These are phyloP conservation scores for Gnathonemus echidnorhynchus DNA, from an alignment of 2,113 vertebrate genomes.

Conservation along the genomic window DNA sequence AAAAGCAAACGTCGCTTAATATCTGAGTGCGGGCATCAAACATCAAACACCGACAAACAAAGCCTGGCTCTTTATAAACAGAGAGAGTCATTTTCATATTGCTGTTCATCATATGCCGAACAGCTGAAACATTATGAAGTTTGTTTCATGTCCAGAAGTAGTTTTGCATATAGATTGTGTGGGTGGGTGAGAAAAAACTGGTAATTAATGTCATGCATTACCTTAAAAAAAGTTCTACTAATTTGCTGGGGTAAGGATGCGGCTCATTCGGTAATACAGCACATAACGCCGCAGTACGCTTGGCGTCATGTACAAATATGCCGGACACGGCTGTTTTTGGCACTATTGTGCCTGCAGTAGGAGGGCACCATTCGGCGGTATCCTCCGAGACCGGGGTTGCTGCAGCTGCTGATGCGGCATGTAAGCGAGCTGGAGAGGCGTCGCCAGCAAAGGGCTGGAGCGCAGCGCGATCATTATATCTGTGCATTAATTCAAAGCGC, in stretches of 20 bases:
- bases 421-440: background rate
- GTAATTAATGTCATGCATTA: background rate
- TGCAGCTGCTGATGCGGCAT: background rate
- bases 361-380: background rate
- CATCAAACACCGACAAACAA: background rate
- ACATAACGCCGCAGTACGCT: background rate
- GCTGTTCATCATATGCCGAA: background rate
- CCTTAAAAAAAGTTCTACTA: background rate
- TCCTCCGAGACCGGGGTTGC: background rate
- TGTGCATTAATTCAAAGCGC: background rate
- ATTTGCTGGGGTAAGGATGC: background rate
- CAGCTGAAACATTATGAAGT: background rate
- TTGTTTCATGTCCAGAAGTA: background rate
- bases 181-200: background rate
- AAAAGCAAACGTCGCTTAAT: background rate
- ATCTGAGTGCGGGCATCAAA: background rate
- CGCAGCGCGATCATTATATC: background rate
- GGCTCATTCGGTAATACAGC: background rate
- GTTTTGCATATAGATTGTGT: background rate
- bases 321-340: background rate
- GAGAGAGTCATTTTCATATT: background rate
- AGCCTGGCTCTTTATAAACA: background rate
- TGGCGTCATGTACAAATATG: background rate
- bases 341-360: background rate
- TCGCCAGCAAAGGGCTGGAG: background rate